A percentile compares a stretch with the other conserved stretches of the same genome.
These are phyloP conservation scores for Nothura maculosa DNA, from an alignment of 2,797 vertebrate species.

Conservation along the genomic window DNA sequence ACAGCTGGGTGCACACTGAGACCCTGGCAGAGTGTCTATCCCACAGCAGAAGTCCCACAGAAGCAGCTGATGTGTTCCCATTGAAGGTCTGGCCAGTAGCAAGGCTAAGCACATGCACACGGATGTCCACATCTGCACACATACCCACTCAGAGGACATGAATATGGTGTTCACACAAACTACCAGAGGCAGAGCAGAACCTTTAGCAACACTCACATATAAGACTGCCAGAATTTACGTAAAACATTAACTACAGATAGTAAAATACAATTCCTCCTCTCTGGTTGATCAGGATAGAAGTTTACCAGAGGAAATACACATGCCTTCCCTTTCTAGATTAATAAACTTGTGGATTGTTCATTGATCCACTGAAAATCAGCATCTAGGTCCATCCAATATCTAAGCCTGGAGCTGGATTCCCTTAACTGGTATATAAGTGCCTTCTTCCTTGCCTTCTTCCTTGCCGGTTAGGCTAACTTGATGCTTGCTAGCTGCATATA, in stretches of 20 bases:
- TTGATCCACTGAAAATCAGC: background rate
- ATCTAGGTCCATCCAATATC: background rate
- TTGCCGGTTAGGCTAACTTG: background rate
- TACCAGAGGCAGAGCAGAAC: background rate
- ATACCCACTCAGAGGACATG: accelerated
- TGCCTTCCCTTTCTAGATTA: background rate
- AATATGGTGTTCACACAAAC: background rate
- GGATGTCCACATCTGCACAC: background rate
- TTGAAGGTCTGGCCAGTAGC: background rate
- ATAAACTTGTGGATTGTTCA: background rate
- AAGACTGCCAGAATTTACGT: background rate
- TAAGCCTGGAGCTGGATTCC: background rate
- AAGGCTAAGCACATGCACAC: background rate
- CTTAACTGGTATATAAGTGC: background rate
- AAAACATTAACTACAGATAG: background rate
- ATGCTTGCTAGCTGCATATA: background rate
- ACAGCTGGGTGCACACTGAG: background rate
- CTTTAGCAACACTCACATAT: background rate
- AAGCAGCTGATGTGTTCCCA: background rate
- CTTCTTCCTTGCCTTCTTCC: background rate
- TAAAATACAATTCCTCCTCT: background rate
- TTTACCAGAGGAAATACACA: background rate
- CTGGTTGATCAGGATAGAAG: background rate
- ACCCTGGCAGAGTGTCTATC: accelerated
- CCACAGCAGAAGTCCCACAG: too few relatives aligned